These are phyloP conservation scores for Myiozetetes cayanensis DNA, from an alignment of 2,113 vertebrate species.

Conservation along the genomic window DNA sequence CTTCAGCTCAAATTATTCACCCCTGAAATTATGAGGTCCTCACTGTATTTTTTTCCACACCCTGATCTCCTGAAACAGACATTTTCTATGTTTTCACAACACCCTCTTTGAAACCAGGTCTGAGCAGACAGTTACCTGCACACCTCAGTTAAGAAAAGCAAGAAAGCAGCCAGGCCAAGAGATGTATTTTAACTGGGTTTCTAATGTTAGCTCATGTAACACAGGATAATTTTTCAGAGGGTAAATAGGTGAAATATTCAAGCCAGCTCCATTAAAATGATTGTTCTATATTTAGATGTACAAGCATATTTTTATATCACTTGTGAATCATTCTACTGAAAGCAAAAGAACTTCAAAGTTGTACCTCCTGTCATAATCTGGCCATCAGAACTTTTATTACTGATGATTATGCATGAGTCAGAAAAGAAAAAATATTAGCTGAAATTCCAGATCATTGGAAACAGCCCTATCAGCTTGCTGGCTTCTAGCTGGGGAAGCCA, in stretches of 20 bases:
- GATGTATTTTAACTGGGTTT: background rate
- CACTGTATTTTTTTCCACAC: background rate
- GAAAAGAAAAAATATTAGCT: background rate
- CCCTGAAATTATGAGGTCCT: background rate
- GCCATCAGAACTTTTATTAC: conserved; percentile 1
- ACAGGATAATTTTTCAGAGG: background rate
- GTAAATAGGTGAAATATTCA: background rate
- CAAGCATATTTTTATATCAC: background rate
- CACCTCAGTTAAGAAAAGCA: background rate
- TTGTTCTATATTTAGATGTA: background rate
- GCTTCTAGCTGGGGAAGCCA: background rate
- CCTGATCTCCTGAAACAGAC: background rate
- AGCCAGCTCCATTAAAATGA: background rate
- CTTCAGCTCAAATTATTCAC: background rate
- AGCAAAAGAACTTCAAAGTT: background rate
- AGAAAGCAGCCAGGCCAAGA: background rate
- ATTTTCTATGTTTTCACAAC: background rate
- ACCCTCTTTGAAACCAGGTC: background rate
- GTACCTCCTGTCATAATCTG: background rate
- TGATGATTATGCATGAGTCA: background rate
- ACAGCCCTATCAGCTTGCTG: background rate
- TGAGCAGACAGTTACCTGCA: background rate
- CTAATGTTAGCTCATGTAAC: background rate
- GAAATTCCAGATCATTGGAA: background rate
- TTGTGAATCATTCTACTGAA: background rate